Percentiles rank a stretch among this genome's conserved stretches.
phyloP scores from a whole-genome alignment of 2,113 vertebrate genomes.

The Diphyllodes magnificus region DNA sequence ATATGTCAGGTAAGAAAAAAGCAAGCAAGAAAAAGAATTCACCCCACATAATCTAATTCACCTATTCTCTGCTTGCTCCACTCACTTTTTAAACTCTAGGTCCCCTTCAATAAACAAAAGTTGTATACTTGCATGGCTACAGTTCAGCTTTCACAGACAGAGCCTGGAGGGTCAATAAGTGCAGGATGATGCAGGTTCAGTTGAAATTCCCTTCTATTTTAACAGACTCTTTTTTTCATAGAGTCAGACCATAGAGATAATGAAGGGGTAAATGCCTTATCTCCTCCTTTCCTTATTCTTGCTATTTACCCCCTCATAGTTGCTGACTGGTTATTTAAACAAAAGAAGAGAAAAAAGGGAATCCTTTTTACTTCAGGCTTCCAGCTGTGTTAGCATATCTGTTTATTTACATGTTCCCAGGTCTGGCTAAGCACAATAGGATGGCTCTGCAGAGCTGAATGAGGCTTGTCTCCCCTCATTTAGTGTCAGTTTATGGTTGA shows the following conservation, averaged over 20 bases:
- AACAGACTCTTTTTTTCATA: background rate
- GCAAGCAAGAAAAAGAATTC: background rate
- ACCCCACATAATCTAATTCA: background rate
- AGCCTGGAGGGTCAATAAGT: background rate
- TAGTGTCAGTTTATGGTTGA: conserved; percentile 17
- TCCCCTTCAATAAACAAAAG: background rate
- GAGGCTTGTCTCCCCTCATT: conserved; percentile 35
- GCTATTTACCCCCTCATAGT: background rate
- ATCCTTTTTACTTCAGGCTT: background rate
- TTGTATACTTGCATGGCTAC: background rate
- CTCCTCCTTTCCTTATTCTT: background rate
- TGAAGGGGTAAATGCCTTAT: conserved; percentile 21
- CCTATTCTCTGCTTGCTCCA: background rate
- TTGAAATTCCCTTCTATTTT: background rate
- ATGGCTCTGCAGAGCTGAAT: background rate
- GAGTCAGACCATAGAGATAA: background rate
- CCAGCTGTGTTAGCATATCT: conserved; percentile 29
- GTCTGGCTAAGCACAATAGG: background rate
- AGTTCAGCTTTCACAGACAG: background rate
- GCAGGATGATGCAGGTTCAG: background rate
- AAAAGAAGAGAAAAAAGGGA: background rate
- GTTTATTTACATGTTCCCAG: conserved; percentile 24
- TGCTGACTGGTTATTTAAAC: background rate
- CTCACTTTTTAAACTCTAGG: background rate
- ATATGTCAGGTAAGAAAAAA: background rate